Evolutionary conservation across 2,888 invertebrate genomes (phyloP).

Genomic region (Ptychoptera albimana): DNA sequence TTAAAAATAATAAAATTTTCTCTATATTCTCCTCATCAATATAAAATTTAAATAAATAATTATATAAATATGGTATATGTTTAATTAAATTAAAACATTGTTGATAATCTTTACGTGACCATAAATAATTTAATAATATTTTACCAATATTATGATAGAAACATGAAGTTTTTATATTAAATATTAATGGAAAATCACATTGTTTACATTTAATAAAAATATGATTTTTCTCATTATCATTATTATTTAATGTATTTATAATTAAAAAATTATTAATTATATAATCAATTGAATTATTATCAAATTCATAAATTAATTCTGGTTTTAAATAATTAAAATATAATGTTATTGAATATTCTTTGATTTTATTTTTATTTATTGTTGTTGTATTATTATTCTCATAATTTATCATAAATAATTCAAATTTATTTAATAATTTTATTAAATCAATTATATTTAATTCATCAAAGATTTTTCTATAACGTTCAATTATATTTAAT

Average conservation of each 20-base stretch:
- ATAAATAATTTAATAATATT: slow-evolving; percentile 25
- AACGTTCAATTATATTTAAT: slow-evolving; percentile 24
- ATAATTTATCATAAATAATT: slow-evolving; percentile 24
- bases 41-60: slow-evolving; percentile 27
- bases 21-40: slow-evolving; percentile 25
- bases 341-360: slow-evolving; percentile 27
- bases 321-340: slow-evolving; percentile 30
- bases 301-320: slow-evolving; percentile 30
- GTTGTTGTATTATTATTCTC: slow-evolving; percentile 21
- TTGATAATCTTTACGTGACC: slow-evolving; percentile 29
- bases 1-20: slow-evolving; percentile 25
- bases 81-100: slow-evolving; percentile 26
- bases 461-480: slow-evolving; percentile 26
- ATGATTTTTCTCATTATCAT: slow-evolving; percentile 14
- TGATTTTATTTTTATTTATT: slow-evolving; percentile 14
- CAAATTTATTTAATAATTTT: slow-evolving; percentile 21
- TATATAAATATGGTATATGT: slow-evolving; percentile 25
- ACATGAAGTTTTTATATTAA: slow-evolving; percentile 24
- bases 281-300: slow-evolving; percentile 26
- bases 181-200: slow-evolving; percentile 25
- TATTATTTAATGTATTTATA: slow-evolving; percentile 15
- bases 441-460: slow-evolving; percentile 27
- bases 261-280: slow-evolving; percentile 25
- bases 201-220: slow-evolving; percentile 20
- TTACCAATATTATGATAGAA: slow-evolving; percentile 26